Base-by-base conservation (phyloP, 2,113 vertebrate species). In the Xyrauchen texanus region DNA sequence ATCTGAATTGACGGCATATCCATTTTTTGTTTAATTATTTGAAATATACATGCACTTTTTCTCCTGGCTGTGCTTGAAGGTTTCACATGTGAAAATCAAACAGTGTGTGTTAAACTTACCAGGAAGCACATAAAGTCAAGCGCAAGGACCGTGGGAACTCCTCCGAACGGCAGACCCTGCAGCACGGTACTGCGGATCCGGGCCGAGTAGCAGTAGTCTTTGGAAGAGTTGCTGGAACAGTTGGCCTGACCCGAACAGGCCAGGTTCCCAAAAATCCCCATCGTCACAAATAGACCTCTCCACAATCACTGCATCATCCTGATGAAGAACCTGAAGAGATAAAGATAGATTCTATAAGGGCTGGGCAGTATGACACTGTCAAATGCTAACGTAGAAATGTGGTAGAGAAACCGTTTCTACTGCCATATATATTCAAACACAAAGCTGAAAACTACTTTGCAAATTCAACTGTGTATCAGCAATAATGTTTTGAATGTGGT, bases 61-160 rank as follows among this genome's bases (percentile, higher is more conserved):
- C 0, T 21, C 52, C 8, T 52, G 10, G 49, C 16, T 21, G 47
- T 51, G 47, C 15, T 52, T 3, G 21, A 9, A 68, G 9, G 10
- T 6, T 34, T 10, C 34, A 42, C 8, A 3, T 68, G 16, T 21
- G n/a, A 42, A 34, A 15, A 34, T 34, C 21, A 34, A 7, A 8
- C 42, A 21, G 53, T 57, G 6, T 7, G 12, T 12, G 5, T 4
- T 0, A 21, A 4, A 12, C 95, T 94, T 89, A 98, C 97, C 1
- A 99, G 95, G 88, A 98, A 99, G 92, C 96, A 98, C 95, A 99
- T 98, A 80, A 99, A 99, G 89, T 99, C 97, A 0, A 99, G 94
- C 12, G 97, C 97, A 12, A 99, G 94, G 65, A 99, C 98, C 0
- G 97, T 99, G 87, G 97, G 97, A 68, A 98, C 96, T 0, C 97